These are phyloP conservation scores for Phengaris arion DNA, from an alignment of 2,888 invertebrate genomes.

Conservation along the genomic window DNA sequence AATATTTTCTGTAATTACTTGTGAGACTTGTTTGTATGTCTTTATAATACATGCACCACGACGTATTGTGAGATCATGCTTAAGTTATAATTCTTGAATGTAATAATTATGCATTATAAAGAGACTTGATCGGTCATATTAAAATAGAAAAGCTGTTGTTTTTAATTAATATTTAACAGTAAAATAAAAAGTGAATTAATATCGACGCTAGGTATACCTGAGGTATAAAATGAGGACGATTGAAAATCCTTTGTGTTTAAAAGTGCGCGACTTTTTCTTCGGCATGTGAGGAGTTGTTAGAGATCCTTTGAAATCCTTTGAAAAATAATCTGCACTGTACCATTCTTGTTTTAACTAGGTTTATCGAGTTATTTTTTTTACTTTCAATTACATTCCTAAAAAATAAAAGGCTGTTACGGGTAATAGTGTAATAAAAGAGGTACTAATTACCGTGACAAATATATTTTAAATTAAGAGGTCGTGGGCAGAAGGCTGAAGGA, in stretches of 20 bases:
- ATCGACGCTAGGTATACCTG: not conserved
- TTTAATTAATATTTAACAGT: not conserved
- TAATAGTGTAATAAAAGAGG: too few relatives aligned
- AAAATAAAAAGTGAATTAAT: conserved; percentile 6
- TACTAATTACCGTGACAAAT: too few relatives aligned
- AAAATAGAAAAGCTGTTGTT: not conserved
- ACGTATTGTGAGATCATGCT: too few relatives aligned
- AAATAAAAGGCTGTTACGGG: too few relatives aligned
- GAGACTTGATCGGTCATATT: not conserved
- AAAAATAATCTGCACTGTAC: conserved; percentile 2
- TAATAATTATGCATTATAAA: too few relatives aligned
- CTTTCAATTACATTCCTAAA: too few relatives aligned
- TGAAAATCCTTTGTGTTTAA: not conserved
- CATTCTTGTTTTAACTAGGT: not conserved
- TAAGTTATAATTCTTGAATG: too few relatives aligned
- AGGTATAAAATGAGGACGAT: not conserved
- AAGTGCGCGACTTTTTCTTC: not conserved
- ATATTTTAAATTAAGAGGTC: too few relatives aligned
- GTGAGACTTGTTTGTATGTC: too few relatives aligned
- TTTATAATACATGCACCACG: too few relatives aligned
- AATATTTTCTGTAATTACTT: not conserved
- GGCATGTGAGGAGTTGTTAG: conserved; percentile 3
- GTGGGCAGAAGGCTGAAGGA: too few relatives aligned
- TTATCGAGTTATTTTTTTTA: not conserved
- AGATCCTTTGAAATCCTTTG: conserved; percentile 21